Conservation (phyloP, 2,113 vertebrate genomes). For the Anas platyrhynchos region DNA sequence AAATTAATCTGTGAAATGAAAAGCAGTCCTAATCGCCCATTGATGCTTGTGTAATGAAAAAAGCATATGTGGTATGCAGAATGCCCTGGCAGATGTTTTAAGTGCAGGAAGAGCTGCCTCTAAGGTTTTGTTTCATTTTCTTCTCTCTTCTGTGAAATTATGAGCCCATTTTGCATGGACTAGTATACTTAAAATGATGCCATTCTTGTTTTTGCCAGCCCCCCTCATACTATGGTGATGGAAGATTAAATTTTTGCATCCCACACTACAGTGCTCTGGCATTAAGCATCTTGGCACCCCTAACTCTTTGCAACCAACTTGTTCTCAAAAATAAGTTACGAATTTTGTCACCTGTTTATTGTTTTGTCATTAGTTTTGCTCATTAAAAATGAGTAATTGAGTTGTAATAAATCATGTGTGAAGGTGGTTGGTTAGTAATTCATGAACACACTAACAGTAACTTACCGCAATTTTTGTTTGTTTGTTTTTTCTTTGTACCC, state of each 20-base stretch:
- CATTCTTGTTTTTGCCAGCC: not conserved
- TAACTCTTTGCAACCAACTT: not conserved
- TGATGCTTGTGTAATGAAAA: not conserved
- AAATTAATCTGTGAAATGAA: not conserved
- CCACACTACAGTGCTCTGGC: not conserved
- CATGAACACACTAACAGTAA: not conserved
- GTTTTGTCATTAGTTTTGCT: not conserved
- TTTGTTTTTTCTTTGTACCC: not conserved
- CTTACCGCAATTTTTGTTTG: not conserved
- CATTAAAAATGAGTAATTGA: not conserved
- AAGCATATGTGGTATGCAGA: not conserved
- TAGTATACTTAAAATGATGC: not conserved
- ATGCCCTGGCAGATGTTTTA: not conserved
- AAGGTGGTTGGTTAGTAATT: not conserved
- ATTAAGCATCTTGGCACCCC: not conserved
- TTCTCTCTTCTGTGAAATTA: not conserved
- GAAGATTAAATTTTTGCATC: not conserved
- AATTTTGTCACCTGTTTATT: not conserved
- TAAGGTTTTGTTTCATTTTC: not conserved
- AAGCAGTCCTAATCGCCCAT: not conserved
- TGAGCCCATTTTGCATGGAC: not conserved
- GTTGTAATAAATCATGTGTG: not conserved
- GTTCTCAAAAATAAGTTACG: not conserved
- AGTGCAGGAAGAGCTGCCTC: not conserved
- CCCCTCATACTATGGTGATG: accelerated